Evolutionary conservation across 2,797 vertebrate species (phyloP).

Genomic region (Caiman crocodilus): DNA sequence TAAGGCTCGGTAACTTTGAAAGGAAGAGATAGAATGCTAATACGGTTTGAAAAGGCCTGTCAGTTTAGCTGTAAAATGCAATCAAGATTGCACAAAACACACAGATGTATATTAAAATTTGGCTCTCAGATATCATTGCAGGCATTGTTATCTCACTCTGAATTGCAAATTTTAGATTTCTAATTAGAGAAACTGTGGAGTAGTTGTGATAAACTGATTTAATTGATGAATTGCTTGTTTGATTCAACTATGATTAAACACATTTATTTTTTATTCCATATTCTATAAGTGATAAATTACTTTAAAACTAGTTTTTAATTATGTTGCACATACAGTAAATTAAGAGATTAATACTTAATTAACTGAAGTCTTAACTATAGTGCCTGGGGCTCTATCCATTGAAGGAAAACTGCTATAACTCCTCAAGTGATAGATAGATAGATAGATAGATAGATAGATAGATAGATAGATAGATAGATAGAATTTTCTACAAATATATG

Average conservation of each 20-base stretch:
- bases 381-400: conserved; percentile 21
- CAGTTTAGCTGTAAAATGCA: neutral
- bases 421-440: too few species aligned
- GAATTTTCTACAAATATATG: too few species aligned
- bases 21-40: neutral
- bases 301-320: conserved; percentile 63
- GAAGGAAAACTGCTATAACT: neutral
- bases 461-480: too few species aligned
- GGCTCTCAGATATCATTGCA: neutral
- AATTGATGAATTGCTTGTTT: conserved; percentile 69
- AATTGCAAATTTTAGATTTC: conserved; percentile 22
- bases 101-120: neutral
- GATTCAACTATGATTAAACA: conserved; percentile 67
- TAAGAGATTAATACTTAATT: conserved; percentile 69
- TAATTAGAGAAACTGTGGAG: conserved; percentile 24
- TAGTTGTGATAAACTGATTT: conserved; percentile 41
- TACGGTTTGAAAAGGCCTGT: neutral
- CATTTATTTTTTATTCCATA: conserved; percentile 72
- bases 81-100: neutral
- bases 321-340: conserved; percentile 55
- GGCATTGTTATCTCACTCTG: conserved; percentile 9
- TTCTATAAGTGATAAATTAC: conserved; percentile 65
- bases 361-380: conserved; percentile 42
- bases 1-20: neutral
- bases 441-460: too few species aligned